Base-by-base conservation (phyloP, 1,140 invertebrate genomes). In the Lepidurus apus region DNA sequence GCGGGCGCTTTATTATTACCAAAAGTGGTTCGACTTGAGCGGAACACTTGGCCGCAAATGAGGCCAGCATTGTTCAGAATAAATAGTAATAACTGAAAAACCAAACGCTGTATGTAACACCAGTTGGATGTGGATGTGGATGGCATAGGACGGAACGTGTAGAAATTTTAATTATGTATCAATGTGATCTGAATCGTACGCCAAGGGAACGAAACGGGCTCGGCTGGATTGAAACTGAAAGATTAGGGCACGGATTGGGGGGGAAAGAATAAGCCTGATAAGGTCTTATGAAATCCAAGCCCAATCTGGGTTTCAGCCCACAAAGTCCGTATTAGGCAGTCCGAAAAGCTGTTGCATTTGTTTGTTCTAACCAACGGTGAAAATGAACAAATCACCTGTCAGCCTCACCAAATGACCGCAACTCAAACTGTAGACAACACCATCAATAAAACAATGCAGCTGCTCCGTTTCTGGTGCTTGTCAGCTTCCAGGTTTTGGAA, bases 281-380 rank as follows among this genome's bases (percentile, higher is more conserved):
- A 65, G 53, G 53, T 34, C 53, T 7, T 11, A 21, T 65, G 53
- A 65, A 65, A 65, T 65, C 21, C 53, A 65, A 65, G 34, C 53
- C n/a, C 53, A 21, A 65, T 65, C 53, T 5, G 53, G 53, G 53
- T 65, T 65, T 65, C 53, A 65, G 17, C 21, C 53, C 53, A 65
- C 53, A 65, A 65, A 65, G 53, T 65, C 53, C 53, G 17, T 65
- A 65, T 65, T 65, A 65, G 53, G 53, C 53, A 65, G 53, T 65
- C 53, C 53, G 17, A 65, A 21, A 65, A 65, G 21, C 9, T 21
- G 6, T 17, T 65, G 53, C 13, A 65, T 65, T 9, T 65, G 53
- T 65, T 65, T 65, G 53, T 21, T 21, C 17, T n/a, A 65, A 65
- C 53, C 53, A 65, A 65, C 17, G 53, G 5, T 13, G 53, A 65